Evolutionary conservation across 2,888 invertebrate species (phyloP), one percentile per base, ranked within the genome.

Genomic region (Plagodis pulveraria): DNA sequence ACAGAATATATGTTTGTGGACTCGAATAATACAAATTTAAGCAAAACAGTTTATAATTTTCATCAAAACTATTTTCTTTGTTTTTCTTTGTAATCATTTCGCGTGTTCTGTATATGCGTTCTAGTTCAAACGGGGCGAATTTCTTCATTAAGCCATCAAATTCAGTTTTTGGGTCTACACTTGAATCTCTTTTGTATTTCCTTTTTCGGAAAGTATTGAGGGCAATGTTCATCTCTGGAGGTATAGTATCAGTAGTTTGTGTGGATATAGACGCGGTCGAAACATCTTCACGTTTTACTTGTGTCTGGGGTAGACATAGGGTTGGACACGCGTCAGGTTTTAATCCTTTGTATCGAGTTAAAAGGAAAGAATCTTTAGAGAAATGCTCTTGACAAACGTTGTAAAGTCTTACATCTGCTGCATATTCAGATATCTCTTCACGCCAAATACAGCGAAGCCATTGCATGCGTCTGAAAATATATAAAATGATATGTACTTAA

Each of bases 11-110:
- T 6, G 56, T 62, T 60, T 50, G 50, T 47, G 61, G 38, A 22
- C 48, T 51, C 2, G 12, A 32, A n/a, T 67, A 60, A 43, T 69
- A 71, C 41, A 71, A 57, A 46, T 65, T 68, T 4, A 70, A 63
- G 50, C 67, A 72, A 48, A 62, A 68, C 22, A 59, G 50, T 43
- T 49, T 65, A 46, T 56, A 63, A 34, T 6, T 10, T 7, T 53
- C 49, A 33, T 51, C 35, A n/a, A 10, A 42, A 41, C 36, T 51
- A 5, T 9, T 46, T 0, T 36, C n/a, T 33, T 5, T 10, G 10
- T 40, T 8, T 10, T 40, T 40, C 10, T 5, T 10, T 40, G 0
- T 40, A 8, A 40, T 40, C 10, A 10, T 40, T 40, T 10, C 10
- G 40, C 40, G 40, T 10, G 10, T 10, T 40, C 10, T 40, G 10